Percentiles rank a stretch among this genome's conserved stretches.
These are phyloP conservation scores for Heteractis magnifica DNA, from an alignment of 92 coral and sea anemone genomes.

Conservation along the genomic window DNA sequence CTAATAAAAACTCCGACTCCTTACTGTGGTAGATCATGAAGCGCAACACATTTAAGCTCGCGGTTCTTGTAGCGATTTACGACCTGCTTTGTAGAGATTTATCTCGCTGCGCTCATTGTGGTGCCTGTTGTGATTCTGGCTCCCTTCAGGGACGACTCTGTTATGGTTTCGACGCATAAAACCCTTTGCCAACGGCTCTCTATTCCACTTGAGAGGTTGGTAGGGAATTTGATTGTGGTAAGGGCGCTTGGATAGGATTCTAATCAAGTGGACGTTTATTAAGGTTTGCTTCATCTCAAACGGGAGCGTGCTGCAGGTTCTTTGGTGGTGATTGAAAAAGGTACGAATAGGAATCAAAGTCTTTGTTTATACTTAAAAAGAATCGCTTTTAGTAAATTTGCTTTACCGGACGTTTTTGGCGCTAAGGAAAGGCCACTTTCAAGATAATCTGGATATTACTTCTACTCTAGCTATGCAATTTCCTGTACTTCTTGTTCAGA, in stretches of 20 bases:
- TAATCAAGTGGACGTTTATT: neutral
- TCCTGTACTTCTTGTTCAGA: no score
- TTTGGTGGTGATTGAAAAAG: neutral
- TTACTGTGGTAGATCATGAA: neutral
- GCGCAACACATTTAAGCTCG: neutral
- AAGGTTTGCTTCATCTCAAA: neutral
- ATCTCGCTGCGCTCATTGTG: neutral
- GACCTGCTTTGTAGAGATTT: neutral
- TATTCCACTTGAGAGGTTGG: neutral
- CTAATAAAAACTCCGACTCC: neutral
- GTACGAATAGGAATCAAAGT: neutral
- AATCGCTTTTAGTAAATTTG: no score
- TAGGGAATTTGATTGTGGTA: neutral
- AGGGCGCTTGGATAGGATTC: neutral
- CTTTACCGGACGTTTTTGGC: no score
- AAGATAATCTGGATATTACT: no score
- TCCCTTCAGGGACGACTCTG: neutral
- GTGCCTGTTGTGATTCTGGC: neutral
- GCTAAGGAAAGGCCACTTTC: no score
- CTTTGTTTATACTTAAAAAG: no score
- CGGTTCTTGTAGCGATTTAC: neutral
- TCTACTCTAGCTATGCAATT: no score
- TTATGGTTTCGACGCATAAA: constrained; percentile 7
- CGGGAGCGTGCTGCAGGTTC: neutral
- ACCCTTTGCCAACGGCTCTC: neutral